A percentile compares a stretch with the other conserved stretches of the same genome.
These are phyloP conservation scores for Chrysochloris asiatica DNA, from an alignment of 2,113 vertebrate species.

Conservation along the genomic window DNA sequence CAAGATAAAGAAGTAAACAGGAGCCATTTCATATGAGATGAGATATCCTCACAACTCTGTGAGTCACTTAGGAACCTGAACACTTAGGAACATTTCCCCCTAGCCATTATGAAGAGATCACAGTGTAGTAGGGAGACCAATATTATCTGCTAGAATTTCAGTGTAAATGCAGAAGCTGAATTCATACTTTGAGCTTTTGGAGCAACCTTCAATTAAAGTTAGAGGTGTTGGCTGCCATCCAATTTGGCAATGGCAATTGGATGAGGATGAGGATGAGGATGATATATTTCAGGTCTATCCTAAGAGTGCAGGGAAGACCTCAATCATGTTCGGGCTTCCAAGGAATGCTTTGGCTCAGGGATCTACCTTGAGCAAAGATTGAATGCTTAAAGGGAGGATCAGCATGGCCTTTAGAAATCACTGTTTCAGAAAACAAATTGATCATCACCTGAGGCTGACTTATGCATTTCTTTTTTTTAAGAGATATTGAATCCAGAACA, in stretches of 20 bases:
- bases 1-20: conserved; percentile 18
- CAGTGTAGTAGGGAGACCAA: conserved; percentile 18
- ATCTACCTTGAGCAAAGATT: neutral
- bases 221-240: neutral
- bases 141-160: conserved; percentile 38
- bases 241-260: neutral
- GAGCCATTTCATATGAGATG: neutral
- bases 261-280: neutral
- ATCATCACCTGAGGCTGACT: neutral
- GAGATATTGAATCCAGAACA: neutral
- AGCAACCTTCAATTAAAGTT: conserved; percentile 56
- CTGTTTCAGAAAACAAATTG: neutral
- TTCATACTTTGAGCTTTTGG: conserved; percentile 43
- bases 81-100: conserved; percentile 5
- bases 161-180: conserved; percentile 24
- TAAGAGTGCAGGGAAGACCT: neutral
- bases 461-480: neutral
- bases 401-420: neutral
- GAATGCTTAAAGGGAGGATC: neutral
- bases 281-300: neutral
- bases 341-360: neutral
- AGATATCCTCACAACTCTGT: neutral
- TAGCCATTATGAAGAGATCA: neutral
- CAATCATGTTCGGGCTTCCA: neutral
- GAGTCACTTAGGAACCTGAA: neutral